A percentile compares a stretch with the other conserved stretches of the same genome.
Conservation (phyloP, 2,113 vertebrate genomes). For the Peromyscus polionotus region DNA sequence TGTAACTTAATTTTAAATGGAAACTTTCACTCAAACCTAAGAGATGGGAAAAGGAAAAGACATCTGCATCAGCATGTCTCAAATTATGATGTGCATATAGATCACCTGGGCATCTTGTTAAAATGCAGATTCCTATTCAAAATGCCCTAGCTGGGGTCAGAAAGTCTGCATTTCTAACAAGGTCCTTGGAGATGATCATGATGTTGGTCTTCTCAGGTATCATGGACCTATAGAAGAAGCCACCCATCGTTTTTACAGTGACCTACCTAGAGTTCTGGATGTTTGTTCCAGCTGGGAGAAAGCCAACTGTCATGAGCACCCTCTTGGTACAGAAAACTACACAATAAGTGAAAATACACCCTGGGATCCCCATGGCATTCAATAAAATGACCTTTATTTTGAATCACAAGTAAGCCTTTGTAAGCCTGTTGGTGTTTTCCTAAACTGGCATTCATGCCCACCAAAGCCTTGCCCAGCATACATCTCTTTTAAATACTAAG, state of each 20-base stretch:
- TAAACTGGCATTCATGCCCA: neutral
- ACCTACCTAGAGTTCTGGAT: neutral
- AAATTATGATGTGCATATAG: neutral
- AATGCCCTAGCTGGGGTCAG: neutral
- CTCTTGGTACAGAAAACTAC: neutral
- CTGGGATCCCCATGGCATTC: no score
- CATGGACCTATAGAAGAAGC: neutral
- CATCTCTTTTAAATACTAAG: neutral
- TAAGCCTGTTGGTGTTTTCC: neutral
- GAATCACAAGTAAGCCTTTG: neutral
- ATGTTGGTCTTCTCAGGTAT: neutral
- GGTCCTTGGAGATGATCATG: neutral
- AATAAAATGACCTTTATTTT: neutral
- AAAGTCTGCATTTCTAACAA: conserved; percentile 30
- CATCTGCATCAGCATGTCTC: neutral
- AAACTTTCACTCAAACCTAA: conserved; percentile 34
- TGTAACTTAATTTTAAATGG: conserved; percentile 33
- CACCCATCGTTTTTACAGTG: neutral
- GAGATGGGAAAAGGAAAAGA: neutral
- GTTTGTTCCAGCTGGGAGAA: neutral
- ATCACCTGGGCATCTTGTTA: neutral
- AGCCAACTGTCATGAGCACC: neutral
- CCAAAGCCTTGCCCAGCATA: neutral
- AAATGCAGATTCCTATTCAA: conserved; percentile 17
- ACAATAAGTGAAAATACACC: neutral